Evolutionary conservation across 2,113 vertebrate species (phyloP).

Genomic region (Pelodiscus sinensis): DNA sequence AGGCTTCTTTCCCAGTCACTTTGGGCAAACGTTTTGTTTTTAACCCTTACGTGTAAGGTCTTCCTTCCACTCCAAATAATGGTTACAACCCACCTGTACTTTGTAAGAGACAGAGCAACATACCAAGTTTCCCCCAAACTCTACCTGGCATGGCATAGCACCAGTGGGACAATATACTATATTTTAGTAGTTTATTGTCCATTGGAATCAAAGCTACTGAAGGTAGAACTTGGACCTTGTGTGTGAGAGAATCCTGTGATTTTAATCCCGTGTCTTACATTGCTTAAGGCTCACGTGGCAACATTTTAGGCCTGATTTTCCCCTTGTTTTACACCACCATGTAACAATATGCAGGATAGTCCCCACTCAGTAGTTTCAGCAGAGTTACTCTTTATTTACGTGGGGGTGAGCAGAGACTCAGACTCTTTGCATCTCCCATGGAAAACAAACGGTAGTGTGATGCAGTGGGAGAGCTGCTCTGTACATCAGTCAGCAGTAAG

Average conservation of each 20-base stretch:
- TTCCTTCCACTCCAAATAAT: not conserved
- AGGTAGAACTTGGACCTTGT: not conserved
- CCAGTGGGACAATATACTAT: not conserved
- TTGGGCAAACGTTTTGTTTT: not conserved
- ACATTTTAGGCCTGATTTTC: not conserved
- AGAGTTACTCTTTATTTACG: conserved; percentile 15
- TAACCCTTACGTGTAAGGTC: not conserved
- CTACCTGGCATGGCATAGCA: not conserved
- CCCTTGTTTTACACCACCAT: conserved; percentile 15
- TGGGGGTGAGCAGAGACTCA: conserved; percentile 43
- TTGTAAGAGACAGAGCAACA: not conserved
- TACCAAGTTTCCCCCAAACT: not conserved
- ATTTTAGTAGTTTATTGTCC: not conserved
- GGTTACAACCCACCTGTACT: conserved; percentile 1
- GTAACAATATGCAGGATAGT: not conserved
- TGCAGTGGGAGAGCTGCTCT: conserved; percentile 32
- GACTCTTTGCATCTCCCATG: conserved; percentile 47
- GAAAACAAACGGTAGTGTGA: conserved; percentile 29
- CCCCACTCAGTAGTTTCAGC: not conserved
- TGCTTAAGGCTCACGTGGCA: conserved; percentile 14
- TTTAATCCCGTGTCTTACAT: not conserved
- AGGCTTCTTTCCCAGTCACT: not conserved
- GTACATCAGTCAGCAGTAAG: conserved; percentile 8
- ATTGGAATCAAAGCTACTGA: conserved; percentile 4
- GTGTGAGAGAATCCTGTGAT: not conserved